Evolutionary conservation across 2,797 vertebrate species (phyloP), one percentile per base, ranked within the genome.

Genomic region (Sebastes diaconus): DNA sequence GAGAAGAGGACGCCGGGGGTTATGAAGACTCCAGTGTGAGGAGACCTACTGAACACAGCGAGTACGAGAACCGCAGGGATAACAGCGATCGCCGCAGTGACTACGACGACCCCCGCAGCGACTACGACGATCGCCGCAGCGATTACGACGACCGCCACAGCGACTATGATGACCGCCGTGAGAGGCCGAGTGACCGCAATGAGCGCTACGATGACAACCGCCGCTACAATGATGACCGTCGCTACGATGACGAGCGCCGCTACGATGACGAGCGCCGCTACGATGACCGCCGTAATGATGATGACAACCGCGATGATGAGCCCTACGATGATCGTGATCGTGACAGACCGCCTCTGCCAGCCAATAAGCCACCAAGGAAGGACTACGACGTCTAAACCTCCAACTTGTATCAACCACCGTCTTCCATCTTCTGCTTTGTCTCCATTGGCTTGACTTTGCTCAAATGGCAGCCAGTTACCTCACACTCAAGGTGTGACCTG

Each of bases 361-460:
- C 70, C 60, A 91, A 78, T 65, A 94, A 95, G 46, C 93, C 93
- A 10, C 20, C 67, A 3, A 76, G 81, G 58, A 91, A 18, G 24
- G 84, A 86, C 16, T 80, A 87, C 0, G 55, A 81, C 1, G 42
- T 87, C 18, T 92, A 80, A 87, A 4, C 13, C 12, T 9, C 7
- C 14, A 25, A 61, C 24, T 29, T 29, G 20, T 3, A 52, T 46
- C 42, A 58, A 36, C 58, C 24, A 5, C n/a, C 2, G 1, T 72
- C 18, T 46, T 68, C 61, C 11, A 16, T 61, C 30, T 57, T 27
- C 9, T 36, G 4, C 34, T 57, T 58, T 6, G 34, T 24, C 30
- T 55, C 13, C n/a, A 30, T 1, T 30, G 20, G 54, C 7, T 72
- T 70, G 20, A 58, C 9, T 72, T 70, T 18, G 39, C 18, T 66